Base-by-base conservation (phyloP, 2,797 vertebrate genomes). In the Miichthys miiuy region DNA sequence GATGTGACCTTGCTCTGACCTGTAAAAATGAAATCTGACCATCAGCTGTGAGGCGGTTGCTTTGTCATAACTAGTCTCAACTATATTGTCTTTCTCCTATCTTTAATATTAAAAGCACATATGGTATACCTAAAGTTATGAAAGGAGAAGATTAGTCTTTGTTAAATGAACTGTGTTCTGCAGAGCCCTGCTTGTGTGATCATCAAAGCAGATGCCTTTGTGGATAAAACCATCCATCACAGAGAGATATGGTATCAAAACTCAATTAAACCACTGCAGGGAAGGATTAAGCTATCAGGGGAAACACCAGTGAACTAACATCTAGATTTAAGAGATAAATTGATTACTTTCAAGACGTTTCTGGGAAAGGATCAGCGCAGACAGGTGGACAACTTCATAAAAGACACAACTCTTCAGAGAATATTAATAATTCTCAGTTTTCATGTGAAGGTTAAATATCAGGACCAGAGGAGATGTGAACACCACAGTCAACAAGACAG, bases 211-310 rank as follows among this genome's bases (percentile, higher is more conserved):
- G n/a, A 5, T 1, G 2, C 13, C 50, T 54, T 12, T 50, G 14
- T 56, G 27, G 42, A 68, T 79, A 3, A 55, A 73, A 55, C n/a
- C 2, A 44, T 34, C 46, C 42, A 42, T 20, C 3, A 2, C 12
- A 30, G 58, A 62, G 20, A 30, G 58, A 62, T 46, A 34, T 42
- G 3, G 23, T 55, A 62, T 67, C 62, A 57, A 61, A 42, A 41
- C 51, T 27, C 12, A 7, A 23, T 13, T 41, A 6, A 60, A 58
- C 46, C 11, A 7, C 23, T 18, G 34, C 34, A 7, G 30, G 20
- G 18, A 48, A 23, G 18, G 46, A 68, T 47, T 60, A 34, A 67
- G 16, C 6, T 23, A 42, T 41, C n/a, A 72, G 14, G 38, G 27
- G 27, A 25, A 58, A 56, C n/a, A 20, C 42, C 34, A 18, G 51